Evolutionary conservation across 2,113 vertebrate species (phyloP).

Genomic region (Myrmecophaga tridactyla): DNA sequence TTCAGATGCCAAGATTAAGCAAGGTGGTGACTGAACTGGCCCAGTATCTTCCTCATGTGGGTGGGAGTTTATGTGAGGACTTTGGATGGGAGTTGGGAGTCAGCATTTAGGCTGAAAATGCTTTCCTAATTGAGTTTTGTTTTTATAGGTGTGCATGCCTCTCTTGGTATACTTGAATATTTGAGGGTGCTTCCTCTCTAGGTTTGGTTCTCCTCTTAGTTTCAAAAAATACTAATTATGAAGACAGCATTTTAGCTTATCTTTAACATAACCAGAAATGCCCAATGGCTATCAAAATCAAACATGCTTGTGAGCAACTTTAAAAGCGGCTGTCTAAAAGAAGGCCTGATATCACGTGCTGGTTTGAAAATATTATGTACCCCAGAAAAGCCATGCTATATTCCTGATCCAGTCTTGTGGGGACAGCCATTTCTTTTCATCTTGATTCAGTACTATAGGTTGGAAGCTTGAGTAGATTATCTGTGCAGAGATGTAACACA

Average conservation of each 20-base stretch:
- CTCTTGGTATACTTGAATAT: background rate
- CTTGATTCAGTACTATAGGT: too few relatives aligned
- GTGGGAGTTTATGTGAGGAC: background rate
- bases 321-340: background rate
- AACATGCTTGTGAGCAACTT: background rate
- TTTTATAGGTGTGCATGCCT: background rate
- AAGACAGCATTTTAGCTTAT: background rate
- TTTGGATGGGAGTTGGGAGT: background rate
- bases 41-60: background rate
- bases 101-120: background rate
- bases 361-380: too few relatives aligned
- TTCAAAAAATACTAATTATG: background rate
- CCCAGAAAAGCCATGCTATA: too few relatives aligned
- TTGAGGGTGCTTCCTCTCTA: background rate
- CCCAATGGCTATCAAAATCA: background rate
- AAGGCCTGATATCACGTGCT: accelerated
- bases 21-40: background rate
- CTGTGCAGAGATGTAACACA: too few relatives aligned
- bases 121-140: background rate
- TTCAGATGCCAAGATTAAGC: background rate
- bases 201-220: background rate
- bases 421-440: too few relatives aligned
- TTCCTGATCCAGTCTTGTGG: too few relatives aligned
- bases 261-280: background rate
- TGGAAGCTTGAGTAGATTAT: too few relatives aligned